phyloP scores from a whole-genome alignment of 2,113 vertebrate genomes.

The Podarcis cretensis region DNA sequence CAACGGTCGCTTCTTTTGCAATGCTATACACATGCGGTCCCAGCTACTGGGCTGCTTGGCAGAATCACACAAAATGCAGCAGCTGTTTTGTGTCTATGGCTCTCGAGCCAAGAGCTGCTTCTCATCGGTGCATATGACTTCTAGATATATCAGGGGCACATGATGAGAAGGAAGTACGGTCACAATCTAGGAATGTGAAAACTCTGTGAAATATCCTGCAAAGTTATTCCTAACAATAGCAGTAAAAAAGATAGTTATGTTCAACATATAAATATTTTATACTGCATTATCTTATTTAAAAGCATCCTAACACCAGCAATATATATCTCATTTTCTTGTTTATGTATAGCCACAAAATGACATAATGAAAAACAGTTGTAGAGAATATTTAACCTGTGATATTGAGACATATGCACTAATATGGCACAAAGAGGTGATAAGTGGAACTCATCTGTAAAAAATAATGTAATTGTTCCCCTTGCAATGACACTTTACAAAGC shows the following conservation, averaged over 20 bases:
- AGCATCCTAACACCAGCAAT: not conserved
- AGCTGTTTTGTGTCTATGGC: not conserved
- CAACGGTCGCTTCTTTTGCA: not conserved
- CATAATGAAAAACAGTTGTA: not conserved
- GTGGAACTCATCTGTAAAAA: not conserved
- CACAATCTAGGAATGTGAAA: not conserved
- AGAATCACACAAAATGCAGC: not conserved
- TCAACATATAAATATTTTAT: not conserved
- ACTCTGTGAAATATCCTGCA: not conserved
- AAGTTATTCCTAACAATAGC: not conserved
- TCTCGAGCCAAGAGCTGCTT: not conserved
- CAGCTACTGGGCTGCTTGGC: not conserved
- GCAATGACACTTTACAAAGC: rapidly evolving
- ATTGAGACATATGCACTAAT: rapidly evolving
- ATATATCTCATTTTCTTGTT: not conserved
- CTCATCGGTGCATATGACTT: not conserved
- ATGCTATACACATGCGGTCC: not conserved
- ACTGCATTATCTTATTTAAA: rapidly evolving
- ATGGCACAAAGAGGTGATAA: rapidly evolving
- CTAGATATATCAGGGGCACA: not conserved
- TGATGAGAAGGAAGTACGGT: not conserved
- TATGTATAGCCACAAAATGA: not conserved
- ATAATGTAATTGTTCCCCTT: not conserved
- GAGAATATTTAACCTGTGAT: rapidly evolving
- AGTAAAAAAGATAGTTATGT: not conserved